Evolutionary conservation across 2,888 invertebrate genomes (phyloP), one percentile per base, ranked within the genome.

Genomic region (Sphaerophoria rueppellii): DNA sequence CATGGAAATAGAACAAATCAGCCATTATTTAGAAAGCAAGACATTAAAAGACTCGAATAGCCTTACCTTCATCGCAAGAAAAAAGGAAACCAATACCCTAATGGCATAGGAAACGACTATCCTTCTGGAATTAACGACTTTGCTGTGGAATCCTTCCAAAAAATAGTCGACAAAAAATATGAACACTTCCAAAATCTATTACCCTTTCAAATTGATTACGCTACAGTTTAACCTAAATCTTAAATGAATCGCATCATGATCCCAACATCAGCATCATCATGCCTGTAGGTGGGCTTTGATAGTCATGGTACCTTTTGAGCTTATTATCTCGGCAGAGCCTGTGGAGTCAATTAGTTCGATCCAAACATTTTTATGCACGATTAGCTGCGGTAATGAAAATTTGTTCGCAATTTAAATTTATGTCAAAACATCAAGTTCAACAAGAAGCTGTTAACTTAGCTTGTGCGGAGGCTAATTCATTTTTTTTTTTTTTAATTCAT

Each of bases 361-460:
- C 46, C 71, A 40, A 71, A 83, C 40, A 60, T 60, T 83, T 69
- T 71, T 65, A 65, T 79, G 79, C 82, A 71, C 79, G 74, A 79
- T 83, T 80, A 80, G 5, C 37, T 55, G 34, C 16, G 14, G 50
- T 65, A 75, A 83, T 83, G 46, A 57, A 76, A 76, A 76, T 80
- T 83, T 83, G 35, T 70, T 55, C 43, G 11, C 24, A 83, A 83
- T 80, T 83, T 61, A 9, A 83, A 79, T 72, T 57, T 37, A 46
- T 72, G 75, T 76, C 83, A 83, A 79, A 60, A 24, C 12, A 37
- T 14, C 79, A 80, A 69, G 72, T 77, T 61, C 37, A 82, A 40
- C 77, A 34, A 57, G 61, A 76, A 61, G 61, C 24, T 24, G 24
- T 40, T 7, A 37, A 9, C 40, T 6, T 24, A 6, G 37, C 40